Percentiles rank a stretch among this genome's conserved stretches.
Conservation (phyloP, 2,888 invertebrate genomes). For the Drosophila gaucha region DNA sequence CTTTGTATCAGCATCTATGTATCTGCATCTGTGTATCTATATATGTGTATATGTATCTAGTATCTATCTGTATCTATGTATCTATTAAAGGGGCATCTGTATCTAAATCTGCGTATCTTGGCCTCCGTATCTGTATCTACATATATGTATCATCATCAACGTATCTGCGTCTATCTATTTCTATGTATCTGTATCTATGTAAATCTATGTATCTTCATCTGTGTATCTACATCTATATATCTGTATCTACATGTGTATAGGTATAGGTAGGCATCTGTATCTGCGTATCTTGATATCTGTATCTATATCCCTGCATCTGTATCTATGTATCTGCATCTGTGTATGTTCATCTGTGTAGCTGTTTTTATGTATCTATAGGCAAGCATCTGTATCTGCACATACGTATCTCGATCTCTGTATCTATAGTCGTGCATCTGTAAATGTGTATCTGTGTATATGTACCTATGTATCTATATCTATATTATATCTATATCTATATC, state of each 20-base stretch:
- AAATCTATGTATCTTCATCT: slow-evolving; percentile 3
- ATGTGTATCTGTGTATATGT: slow-evolving; percentile 29
- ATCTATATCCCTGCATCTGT: slow-evolving; percentile 14
- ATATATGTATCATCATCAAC: slow-evolving; percentile 12
- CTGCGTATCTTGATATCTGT: too few relatives aligned
- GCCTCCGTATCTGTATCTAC: slow-evolving; percentile 19
- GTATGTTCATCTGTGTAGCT: slow-evolving; percentile 25
- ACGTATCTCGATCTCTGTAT: too few relatives aligned
- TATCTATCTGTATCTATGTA: slow-evolving; percentile 24
- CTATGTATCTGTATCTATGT: slow-evolving; percentile 29
- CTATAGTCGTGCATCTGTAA: slow-evolving; percentile 16
- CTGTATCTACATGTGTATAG: slow-evolving; percentile 20
- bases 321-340: slow-evolving; percentile 26
- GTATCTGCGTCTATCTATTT: too few relatives aligned
- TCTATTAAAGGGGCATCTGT: slow-evolving; percentile 28
- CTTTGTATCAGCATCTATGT: slow-evolving; percentile 4
- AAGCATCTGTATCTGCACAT: slow-evolving; percentile 18
- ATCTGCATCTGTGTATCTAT: slow-evolving; percentile 23
- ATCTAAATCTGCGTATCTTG: too few relatives aligned
- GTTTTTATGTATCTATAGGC: slow-evolving; percentile 29
- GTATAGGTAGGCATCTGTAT: slow-evolving; percentile 20
- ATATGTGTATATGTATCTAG: too few relatives aligned
- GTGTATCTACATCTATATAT: slow-evolving; percentile 23
- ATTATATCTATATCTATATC: too few relatives aligned
- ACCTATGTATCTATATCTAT: slow-evolving; percentile 26